Conservation (phyloP, 2,113 vertebrate species). For the Cottus gobio region DNA sequence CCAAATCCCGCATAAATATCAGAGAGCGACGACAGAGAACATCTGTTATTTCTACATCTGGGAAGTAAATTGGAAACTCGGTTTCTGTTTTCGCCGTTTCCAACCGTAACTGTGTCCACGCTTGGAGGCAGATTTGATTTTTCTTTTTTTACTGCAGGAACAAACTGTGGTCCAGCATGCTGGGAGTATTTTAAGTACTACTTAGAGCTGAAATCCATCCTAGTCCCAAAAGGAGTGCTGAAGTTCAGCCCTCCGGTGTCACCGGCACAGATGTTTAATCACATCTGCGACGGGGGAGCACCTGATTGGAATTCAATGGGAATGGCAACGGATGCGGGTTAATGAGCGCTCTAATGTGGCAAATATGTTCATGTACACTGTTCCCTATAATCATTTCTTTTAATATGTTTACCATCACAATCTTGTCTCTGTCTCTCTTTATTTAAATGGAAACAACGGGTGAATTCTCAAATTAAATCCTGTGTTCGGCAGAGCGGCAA, state of each 20-base stretch:
- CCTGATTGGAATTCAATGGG: slow-evolving; percentile 35
- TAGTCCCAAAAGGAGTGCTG: slow-evolving; percentile 18
- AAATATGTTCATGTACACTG: slow-evolving; percentile 26
- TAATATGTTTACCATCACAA: background rate
- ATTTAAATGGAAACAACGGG: background rate
- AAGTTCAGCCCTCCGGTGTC: slow-evolving; percentile 32
- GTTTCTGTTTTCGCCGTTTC: background rate
- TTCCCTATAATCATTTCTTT: background rate
- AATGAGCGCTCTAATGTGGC: slow-evolving; percentile 25
- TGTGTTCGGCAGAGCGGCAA: background rate
- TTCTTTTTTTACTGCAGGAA: background rate
- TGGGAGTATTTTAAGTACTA: slow-evolving; percentile 26
- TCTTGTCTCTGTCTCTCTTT: background rate
- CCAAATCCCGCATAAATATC: background rate
- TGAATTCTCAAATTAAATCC: background rate
- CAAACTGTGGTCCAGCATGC: background rate
- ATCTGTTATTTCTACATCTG: background rate
- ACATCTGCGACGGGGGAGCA: slow-evolving; percentile 31
- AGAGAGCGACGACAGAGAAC: background rate
- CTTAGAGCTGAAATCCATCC: slow-evolving; percentile 41
- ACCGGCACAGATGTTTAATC: slow-evolving; percentile 62
- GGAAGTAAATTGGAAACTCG: background rate
- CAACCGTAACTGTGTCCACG: background rate
- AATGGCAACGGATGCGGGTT: background rate
- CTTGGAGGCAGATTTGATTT: background rate